Percentiles rank a stretch among this genome's conserved stretches.
Evolutionary conservation across 1,140 invertebrate genomes (phyloP).

Genomic region (Pantala flavescens): DNA sequence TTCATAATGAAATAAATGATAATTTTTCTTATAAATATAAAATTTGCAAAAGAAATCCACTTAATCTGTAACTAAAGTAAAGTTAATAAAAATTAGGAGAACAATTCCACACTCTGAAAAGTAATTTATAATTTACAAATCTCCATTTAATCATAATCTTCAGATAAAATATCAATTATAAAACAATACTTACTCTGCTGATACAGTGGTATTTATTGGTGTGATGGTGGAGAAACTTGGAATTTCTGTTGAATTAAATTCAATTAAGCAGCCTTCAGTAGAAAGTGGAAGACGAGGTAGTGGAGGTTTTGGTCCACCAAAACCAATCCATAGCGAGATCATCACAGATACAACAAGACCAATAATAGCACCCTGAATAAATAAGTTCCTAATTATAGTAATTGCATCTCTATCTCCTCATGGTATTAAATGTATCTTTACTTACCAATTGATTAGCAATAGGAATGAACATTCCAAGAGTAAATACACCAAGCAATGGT

Average conservation of each 20-base stretch:
- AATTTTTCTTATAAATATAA: too few species aligned
- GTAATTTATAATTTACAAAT: too few species aligned
- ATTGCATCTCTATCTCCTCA: background rate
- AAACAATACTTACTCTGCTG: background rate
- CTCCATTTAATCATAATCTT: too few species aligned
- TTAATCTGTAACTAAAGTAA: too few species aligned
- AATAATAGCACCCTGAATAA: conserved; percentile 48
- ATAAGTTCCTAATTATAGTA: conserved; percentile 9
- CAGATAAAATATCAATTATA: background rate
- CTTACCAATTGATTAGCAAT: conserved; percentile 45
- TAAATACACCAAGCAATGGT: conserved; percentile 66
- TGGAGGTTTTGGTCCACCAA: conserved; percentile 63
- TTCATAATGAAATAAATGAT: too few species aligned
- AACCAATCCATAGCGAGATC: conserved; percentile 73
- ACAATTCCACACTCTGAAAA: too few species aligned
- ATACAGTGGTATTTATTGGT: conserved; percentile 14
- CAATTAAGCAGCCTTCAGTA: conserved; percentile 28
- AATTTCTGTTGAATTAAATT: background rate
- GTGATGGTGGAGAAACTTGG: background rate
- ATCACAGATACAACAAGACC: conserved; percentile 53
- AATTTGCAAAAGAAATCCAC: too few species aligned
- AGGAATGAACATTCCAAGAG: conserved; percentile 61
- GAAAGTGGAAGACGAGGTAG: conserved; percentile 44
- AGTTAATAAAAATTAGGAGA: too few species aligned
- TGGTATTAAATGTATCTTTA: background rate